A percentile compares a stretch with the other conserved stretches of the same genome.
These are phyloP conservation scores for Allochrocebus solatus DNA, from an alignment of 2,797 vertebrate species.

Conservation along the genomic window DNA sequence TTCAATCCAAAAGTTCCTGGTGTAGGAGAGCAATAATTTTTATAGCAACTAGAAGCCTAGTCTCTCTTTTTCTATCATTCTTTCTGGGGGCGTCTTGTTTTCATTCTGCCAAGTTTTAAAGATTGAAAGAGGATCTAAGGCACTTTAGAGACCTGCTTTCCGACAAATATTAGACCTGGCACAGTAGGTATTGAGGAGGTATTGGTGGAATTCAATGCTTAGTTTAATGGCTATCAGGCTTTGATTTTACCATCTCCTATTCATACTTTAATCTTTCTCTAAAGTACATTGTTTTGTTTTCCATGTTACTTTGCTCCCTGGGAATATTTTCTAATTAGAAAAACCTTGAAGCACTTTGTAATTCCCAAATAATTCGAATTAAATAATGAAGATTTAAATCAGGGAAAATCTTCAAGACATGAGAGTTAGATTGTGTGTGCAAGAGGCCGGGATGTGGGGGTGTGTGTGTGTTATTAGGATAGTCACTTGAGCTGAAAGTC, in stretches of 20 bases:
- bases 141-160: neutral
- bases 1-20: neutral
- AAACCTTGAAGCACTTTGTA: slow-evolving; percentile 19
- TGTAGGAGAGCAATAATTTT: neutral
- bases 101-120: neutral
- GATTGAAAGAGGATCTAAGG: neutral
- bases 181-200: neutral
- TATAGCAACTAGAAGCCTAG: neutral
- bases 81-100: neutral
- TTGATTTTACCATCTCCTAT: neutral
- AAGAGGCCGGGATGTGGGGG: neutral
- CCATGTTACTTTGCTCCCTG: neutral
- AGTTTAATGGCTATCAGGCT: neutral
- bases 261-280: neutral
- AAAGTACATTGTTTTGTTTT: slow-evolving; percentile 16
- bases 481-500: neutral
- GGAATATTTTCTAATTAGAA: neutral
- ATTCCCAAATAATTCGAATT: slow-evolving; percentile 56
- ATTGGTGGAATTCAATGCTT: neutral
- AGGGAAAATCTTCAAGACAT: neutral
- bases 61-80: neutral
- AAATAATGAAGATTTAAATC: slow-evolving; percentile 29
- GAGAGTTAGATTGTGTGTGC: neutral
- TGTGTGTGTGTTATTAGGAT: neutral
- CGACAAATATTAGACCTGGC: neutral